Base-by-base conservation (phyloP, 2,888 invertebrate genomes). In the Schrankia costaestrigalis region DNA sequence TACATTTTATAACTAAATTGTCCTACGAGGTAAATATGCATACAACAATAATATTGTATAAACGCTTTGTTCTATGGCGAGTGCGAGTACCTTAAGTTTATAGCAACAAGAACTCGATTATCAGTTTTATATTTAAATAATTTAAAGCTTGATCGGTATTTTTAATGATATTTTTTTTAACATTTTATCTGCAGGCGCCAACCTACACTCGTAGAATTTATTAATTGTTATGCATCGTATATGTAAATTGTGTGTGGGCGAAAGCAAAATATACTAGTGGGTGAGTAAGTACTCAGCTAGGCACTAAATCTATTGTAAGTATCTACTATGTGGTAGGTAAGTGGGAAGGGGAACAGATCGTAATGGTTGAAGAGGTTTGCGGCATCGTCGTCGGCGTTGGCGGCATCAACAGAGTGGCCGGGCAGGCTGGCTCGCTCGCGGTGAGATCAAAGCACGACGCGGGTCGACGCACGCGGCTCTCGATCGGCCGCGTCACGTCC, bases 391-490 rank as follows among this genome's bases (percentile, higher is more conserved):
- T 41, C 56, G 56, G 54, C 59, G 49, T 56, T 62, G 56, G 31
- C 46, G 40, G 39, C 49, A 44, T n/a, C n/a, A n/a, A n/a, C n/a
- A 49, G 41, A 55, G 48, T 54, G 45, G 49, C 44, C 46, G 31
- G 35, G 37, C 45, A 31, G 42, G 17, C 25, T 36, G 32, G 22
- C 14, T 22, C 29, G 29, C 43, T 42, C 31, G 53, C 73, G 78
- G 76, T 58, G 56, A 72, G 74, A 82, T 84, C 81, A 84, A 82
- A 84, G 80, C 67, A 49, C 58, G 55, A 56, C 67, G 74, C 69
- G 78, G 85, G 86, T 86, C 86, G 84, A 83, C 82, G 85, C 78
- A 82, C 85, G 84, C 80, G 78, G 77, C 73, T 66, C 71, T 73
- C 67, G 67, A 54, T 60, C 56, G 59, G 48, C 55, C 61, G 55